Base-by-base conservation (phyloP, 2,113 vertebrate genomes). In the Stigmatopora argus region DNA sequence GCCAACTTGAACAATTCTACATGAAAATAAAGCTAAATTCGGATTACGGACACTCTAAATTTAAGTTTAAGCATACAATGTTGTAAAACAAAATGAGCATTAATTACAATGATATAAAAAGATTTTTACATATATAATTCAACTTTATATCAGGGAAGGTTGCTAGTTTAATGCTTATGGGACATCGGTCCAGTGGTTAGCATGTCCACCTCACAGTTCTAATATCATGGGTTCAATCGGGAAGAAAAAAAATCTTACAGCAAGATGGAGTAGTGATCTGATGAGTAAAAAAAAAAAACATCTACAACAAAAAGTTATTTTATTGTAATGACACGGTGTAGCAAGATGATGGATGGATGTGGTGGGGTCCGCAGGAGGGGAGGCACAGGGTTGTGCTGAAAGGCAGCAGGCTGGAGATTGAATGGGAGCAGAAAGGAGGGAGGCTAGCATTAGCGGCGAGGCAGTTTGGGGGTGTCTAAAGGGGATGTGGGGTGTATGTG, bases 341-440 rank as follows among this genome's bases (percentile, higher is more conserved):
- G 72, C 63, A 71, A 77, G 79, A 83, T 78, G 85, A 87, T 71
- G 55, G 71, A 21, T 45, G 41, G 59, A 21, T 45, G 59, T 38
- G 44, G 19, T 23, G 41, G 19, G 59, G n/a, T 73, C 73, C 10
- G 45, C 71, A 62, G 58, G 48, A 64, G 74, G 81, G 80, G 85
- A 66, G 78, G 77, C 38, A 69, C 38, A 65, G 74, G 78, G 81
- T 79, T 80, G 72, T 53, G 3, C 74, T 87, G 75, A 89, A 86
- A 86, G 79, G 77, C 82, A 77, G 82, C 80, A 78, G 80, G 80
- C 82, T 82, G 82, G 67, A 56, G 78, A 81, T 76, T 86, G 86
- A 74, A 88, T 89, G 82, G 87, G 86, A 61, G 59, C 41, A 61
- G 77, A 69, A 46, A 68, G 57, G 80, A 41, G 74, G 64, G 49